These are phyloP conservation scores for Psix sp. DNA, from an alignment of 1,140 invertebrate species.

Conservation along the genomic window DNA sequence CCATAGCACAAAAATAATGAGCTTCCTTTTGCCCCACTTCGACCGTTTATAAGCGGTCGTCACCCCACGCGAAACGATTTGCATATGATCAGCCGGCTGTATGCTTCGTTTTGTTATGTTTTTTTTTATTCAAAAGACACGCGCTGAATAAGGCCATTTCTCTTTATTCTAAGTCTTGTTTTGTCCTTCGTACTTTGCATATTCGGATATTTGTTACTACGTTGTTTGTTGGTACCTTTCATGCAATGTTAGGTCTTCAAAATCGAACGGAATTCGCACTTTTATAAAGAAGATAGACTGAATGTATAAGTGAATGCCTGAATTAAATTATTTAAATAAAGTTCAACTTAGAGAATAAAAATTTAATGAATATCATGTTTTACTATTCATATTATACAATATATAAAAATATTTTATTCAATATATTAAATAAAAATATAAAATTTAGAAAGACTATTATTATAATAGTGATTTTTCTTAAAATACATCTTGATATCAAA, in stretches of 20 bases:
- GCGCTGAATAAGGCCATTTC: conserved; percentile 63
- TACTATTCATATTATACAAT: no score
- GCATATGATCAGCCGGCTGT: conserved; percentile 70
- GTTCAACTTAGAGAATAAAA: no score
- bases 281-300: no score
- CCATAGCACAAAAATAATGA: conserved; percentile 68
- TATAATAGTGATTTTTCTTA: no score
- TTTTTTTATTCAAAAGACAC: conserved; percentile 57
- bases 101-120: conserved; percentile 62
- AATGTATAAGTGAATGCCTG: no score
- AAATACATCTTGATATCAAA: no score
- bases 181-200: conserved; percentile 47
- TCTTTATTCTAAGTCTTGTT: conserved; percentile 58
- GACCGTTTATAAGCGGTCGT: conserved; percentile 47
- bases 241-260: neutral
- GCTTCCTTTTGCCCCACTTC: conserved; percentile 65
- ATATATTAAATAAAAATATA: no score
- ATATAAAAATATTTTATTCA: no score
- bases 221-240: conserved; percentile 14
- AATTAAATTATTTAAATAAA: no score
- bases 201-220: conserved; percentile 47
- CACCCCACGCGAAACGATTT: conserved; percentile 72
- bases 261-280: neutral
- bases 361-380: no score
- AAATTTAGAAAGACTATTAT: no score